These are phyloP conservation scores for Parnassius apollo DNA, from an alignment of 2,888 invertebrate genomes.

Conservation along the genomic window DNA sequence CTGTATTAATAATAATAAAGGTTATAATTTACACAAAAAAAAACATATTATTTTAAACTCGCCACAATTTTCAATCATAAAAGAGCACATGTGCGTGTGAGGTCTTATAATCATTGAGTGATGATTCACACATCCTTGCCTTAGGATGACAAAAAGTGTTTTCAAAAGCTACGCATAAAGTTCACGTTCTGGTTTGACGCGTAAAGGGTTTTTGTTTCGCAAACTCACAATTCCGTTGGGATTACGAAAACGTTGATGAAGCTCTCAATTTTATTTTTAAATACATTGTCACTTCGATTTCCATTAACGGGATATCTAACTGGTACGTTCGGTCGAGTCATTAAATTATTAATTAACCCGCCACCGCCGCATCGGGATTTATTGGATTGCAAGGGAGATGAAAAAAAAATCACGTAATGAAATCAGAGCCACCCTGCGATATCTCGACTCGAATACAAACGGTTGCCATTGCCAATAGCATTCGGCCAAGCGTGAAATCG, in stretches of 20 bases:
- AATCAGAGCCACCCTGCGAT: conserved; percentile 59
- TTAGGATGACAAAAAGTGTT: conserved; percentile 20
- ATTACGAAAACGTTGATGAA: conserved; percentile 24
- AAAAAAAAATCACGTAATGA: conserved; percentile 70
- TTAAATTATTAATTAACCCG: conserved; percentile 77
- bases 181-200: conserved; percentile 25
- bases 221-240: conserved; percentile 21
- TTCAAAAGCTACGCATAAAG: conserved; percentile 24
- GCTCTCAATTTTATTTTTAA: conserved; percentile 25
- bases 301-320: conserved; percentile 40
- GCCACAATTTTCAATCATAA: conserved; percentile 2
- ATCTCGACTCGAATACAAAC: conserved; percentile 52
- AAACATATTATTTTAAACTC: not conserved
- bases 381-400: conserved; percentile 64
- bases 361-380: conserved; percentile 59
- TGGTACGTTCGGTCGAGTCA: conserved; percentile 40
- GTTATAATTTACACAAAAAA: not conserved
- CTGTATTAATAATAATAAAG: too few relatives aligned
- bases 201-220: conserved; percentile 25
- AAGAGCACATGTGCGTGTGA: conserved; percentile 13
- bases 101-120: conserved; percentile 17
- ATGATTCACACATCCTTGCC: conserved; percentile 24
- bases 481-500: conserved; percentile 62
- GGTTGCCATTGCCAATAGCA: conserved; percentile 50
- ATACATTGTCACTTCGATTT: conserved; percentile 45